Percentiles rank a stretch among this genome's conserved stretches.
These are phyloP conservation scores for Mactra quadrangularis DNA, from an alignment of 1,140 invertebrate genomes.

Conservation along the genomic window DNA sequence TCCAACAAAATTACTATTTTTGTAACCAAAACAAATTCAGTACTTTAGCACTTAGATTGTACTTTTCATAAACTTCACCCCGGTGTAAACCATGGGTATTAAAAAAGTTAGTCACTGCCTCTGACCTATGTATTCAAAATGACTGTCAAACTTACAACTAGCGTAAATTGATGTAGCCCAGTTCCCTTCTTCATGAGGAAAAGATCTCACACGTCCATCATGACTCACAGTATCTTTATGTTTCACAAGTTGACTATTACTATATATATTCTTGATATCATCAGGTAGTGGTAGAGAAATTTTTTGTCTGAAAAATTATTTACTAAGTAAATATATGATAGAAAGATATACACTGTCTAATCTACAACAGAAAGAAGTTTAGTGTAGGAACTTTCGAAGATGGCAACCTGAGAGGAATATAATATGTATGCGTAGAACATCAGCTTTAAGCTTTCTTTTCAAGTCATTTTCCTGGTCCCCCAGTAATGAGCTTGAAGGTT, in stretches of 20 bases:
- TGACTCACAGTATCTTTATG: constrained; percentile 66
- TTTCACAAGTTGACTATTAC: neutral
- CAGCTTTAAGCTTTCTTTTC: too few relatives aligned
- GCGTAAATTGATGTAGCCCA: constrained; percentile 77
- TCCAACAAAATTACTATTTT: too few relatives aligned
- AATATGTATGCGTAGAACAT: too few relatives aligned
- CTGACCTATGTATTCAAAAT: too few relatives aligned
- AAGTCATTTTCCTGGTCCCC: too few relatives aligned
- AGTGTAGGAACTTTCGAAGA: neutral
- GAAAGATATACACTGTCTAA: neutral
- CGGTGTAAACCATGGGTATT: too few relatives aligned
- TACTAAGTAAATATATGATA: neutral
- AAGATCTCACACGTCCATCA: constrained; percentile 70
- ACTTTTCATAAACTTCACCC: too few relatives aligned
- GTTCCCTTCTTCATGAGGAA: constrained; percentile 76
- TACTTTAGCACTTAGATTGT: too few relatives aligned
- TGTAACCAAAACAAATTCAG: too few relatives aligned
- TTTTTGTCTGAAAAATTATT: neutral
- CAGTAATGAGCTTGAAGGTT: too few relatives aligned
- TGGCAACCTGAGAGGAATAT: too few relatives aligned
- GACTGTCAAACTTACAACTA: constrained; percentile 60
- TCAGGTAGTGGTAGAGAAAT: constrained; percentile 8
- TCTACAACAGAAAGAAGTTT: neutral
- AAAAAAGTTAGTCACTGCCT: too few relatives aligned
- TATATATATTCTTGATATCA: constrained; percentile 16